A percentile compares a stretch with the other conserved stretches of the same genome.
Conservation (phyloP, 2,888 invertebrate species). For the Lasioglossum calceatum region DNA sequence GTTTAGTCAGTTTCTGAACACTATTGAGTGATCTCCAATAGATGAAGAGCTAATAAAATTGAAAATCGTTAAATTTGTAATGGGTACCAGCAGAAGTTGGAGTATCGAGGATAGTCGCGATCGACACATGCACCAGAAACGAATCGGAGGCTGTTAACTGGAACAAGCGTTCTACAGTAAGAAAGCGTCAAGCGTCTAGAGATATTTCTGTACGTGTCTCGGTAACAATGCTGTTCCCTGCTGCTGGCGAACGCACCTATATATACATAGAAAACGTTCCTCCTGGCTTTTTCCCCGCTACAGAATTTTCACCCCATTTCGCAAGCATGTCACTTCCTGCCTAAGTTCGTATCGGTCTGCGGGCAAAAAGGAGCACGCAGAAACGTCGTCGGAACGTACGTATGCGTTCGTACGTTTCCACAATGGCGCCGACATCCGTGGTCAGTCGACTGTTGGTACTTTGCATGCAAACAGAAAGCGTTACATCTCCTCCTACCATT, state of each 20-base stretch:
- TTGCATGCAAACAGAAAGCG: constrained; percentile 74
- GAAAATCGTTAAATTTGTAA: constrained; percentile 2
- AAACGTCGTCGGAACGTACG: constrained; percentile 37
- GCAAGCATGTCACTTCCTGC: constrained; percentile 73
- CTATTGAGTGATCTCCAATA: background rate
- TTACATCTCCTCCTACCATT: constrained; percentile 61
- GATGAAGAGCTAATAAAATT: background rate
- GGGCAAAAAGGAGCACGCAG: constrained; percentile 59
- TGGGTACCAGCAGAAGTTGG: background rate
- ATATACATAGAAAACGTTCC: constrained; percentile 43
- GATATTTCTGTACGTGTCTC: constrained; percentile 48
- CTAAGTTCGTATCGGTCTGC: constrained; percentile 70
- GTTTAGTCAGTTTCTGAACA: background rate
- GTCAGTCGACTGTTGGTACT: constrained; percentile 73
- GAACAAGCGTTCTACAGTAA: constrained; percentile 31
- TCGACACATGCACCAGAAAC: background rate
- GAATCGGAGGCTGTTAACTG: constrained; percentile 35
- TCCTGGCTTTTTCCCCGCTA: constrained; percentile 61
- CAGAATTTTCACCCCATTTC: constrained; percentile 76
- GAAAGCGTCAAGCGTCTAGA: constrained; percentile 23
- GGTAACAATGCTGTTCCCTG: constrained; percentile 29
- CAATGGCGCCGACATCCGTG: constrained; percentile 66
- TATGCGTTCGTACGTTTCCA: constrained; percentile 60
- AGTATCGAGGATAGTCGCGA: background rate
- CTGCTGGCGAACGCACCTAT: constrained; percentile 19